Evolutionary conservation across 1,140 invertebrate genomes (phyloP), one percentile per base, ranked within the genome.

Genomic region (Zaprionus kolodkinae): DNA sequence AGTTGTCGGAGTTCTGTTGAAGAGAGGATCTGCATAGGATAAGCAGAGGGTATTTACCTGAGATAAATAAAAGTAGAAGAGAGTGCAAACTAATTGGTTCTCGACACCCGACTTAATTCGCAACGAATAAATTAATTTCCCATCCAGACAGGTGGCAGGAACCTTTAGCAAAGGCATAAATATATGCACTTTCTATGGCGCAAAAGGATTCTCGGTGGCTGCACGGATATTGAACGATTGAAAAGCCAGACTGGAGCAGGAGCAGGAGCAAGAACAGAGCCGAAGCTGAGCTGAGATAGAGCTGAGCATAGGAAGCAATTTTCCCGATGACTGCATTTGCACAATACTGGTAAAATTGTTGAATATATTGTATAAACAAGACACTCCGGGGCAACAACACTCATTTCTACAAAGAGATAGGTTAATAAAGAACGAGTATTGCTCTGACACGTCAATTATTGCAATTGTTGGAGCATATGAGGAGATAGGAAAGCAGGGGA

Each of bases 221-320:
- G 72, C 27, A 72, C 54, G 43, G 59, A 71, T 57, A 71, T 72
- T 52, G 71, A 54, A 25, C 56, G 35, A 50, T 21, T 45, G 48
- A 21, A 48, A 68, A 60, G 27, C 48, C 57, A 55, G 45, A 17
- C n/a, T 21, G 21, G 21, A 21, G 21, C 21, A 21, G 21, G 21
- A 21, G 21, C 21, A 21, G 40, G 21, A 21, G 21, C 21, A 21
- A 21, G 21, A 21, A 2, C 21, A 21, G 21, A 21, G 21, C 38
- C n/a, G 38, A 2, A 40, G 13, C 13, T 6, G 13, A 40, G 38
- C 38, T n/a, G 1, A 38, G 12, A 11, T 30, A 43, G 38, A 43
- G n/a, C n/a, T n/a, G 38, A 17, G 33, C 35, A 76, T 68, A 82
- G 76, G 79, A 86, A 86, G 62, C 72, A 82, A 86, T 87, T 86